Conservation (phyloP, 1,140 invertebrate species). For the Epicauta chinensis region DNA sequence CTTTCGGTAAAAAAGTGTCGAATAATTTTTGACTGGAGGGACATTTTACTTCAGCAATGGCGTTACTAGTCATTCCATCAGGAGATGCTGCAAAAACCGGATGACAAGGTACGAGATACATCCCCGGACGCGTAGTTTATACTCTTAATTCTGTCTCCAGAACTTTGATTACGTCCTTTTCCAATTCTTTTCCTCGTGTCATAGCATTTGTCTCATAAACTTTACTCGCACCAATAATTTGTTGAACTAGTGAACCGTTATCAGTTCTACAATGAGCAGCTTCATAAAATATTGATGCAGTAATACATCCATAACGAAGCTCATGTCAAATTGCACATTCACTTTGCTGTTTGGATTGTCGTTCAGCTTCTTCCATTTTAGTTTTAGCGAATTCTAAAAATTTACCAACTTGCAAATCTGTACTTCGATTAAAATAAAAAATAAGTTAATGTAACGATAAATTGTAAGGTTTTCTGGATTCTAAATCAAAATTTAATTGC, state of each 20-base stretch:
- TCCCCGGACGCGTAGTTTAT: conserved; percentile 18
- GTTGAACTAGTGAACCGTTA: conserved; percentile 26
- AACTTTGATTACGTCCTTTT: conserved; percentile 8
- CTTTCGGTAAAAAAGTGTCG: conserved; percentile 28
- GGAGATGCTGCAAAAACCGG: conserved; percentile 42
- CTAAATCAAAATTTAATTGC: no score
- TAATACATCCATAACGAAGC: conserved; percentile 35
- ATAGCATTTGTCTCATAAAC: conserved; percentile 23
- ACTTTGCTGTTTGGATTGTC: conserved; percentile 19
- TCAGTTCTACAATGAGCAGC: conserved; percentile 32
- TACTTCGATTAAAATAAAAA: background rate
- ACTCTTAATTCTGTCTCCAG: conserved; percentile 7
- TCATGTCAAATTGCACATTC: conserved; percentile 29
- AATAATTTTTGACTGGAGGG: conserved; percentile 42
- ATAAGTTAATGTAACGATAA: no score
- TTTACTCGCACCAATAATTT: conserved; percentile 28
- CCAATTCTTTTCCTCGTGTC: conserved; percentile 25
- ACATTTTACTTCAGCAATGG: conserved; percentile 46
- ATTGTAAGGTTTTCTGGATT: no score
- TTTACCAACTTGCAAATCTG: background rate
- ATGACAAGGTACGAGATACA: conserved; percentile 21
- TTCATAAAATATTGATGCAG: conserved; percentile 38
- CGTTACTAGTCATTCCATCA: conserved; percentile 44
- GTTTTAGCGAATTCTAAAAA: conserved; percentile 1
- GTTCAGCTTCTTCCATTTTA: conserved; percentile 14